Conservation (phyloP, 2,797 vertebrate species). For the Coluber constrictor region DNA sequence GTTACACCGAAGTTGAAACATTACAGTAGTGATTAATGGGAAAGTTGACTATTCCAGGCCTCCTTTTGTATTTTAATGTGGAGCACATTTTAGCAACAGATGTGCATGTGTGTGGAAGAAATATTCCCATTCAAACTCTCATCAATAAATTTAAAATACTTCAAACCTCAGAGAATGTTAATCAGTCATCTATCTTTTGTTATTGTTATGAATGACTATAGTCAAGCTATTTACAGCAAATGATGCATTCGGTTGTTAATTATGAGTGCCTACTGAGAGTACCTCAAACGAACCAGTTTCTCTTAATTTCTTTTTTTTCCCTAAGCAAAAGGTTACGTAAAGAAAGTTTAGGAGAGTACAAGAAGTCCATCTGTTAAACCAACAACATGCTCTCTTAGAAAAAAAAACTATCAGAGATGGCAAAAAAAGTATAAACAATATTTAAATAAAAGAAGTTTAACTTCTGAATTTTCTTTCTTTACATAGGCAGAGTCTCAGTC, state of each 20-base stretch:
- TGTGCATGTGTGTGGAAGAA: constrained; percentile 32
- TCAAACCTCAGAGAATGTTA: constrained; percentile 42
- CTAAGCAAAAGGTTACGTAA: constrained; percentile 36
- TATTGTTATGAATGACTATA: constrained; percentile 53
- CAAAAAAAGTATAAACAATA: neutral
- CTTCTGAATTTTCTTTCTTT: neutral
- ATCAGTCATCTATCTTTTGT: constrained; percentile 50
- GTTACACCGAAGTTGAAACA: neutral
- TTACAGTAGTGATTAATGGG: constrained; percentile 16
- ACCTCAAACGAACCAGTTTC: constrained; percentile 54
- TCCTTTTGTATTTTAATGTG: neutral
- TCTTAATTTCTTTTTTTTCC: constrained; percentile 45
- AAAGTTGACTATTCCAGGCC: neutral
- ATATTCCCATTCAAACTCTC: constrained; percentile 29
- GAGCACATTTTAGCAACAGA: constrained; percentile 29
- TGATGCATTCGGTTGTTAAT: constrained; percentile 58
- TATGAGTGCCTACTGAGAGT: constrained; percentile 52
- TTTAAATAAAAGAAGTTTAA: neutral
- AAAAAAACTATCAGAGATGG: neutral
- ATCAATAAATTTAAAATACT: constrained; percentile 40
- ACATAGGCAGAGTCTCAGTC: neutral
- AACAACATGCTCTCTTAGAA: constrained; percentile 20
- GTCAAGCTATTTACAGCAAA: constrained; percentile 57
- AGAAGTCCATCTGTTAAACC: constrained; percentile 43
- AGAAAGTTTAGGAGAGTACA: constrained; percentile 42